Percentiles rank a stretch among this genome's conserved stretches.
These are phyloP conservation scores for Arctia plantaginis DNA, from an alignment of 2,888 invertebrate species.

Conservation along the genomic window DNA sequence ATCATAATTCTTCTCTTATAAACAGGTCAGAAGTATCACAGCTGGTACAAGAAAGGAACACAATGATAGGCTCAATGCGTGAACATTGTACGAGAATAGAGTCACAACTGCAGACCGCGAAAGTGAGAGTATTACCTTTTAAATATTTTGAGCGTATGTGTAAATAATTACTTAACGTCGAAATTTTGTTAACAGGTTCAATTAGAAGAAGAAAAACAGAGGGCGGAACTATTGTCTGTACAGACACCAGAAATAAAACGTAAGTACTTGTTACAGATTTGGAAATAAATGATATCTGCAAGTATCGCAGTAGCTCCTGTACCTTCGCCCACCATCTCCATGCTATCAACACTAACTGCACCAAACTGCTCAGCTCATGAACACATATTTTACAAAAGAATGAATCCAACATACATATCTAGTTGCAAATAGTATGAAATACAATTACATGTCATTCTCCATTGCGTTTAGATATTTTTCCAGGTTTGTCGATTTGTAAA, in stretches of 20 bases:
- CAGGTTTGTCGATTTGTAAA: too few relatives aligned
- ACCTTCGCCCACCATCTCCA: too few relatives aligned
- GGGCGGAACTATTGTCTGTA: slow-evolving; percentile 66
- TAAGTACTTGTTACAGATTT: slow-evolving; percentile 51
- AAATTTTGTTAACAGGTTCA: slow-evolving; percentile 62
- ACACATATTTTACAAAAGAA: background rate
- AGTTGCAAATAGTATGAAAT: too few relatives aligned
- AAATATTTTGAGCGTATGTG: background rate
- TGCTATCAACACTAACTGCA: background rate
- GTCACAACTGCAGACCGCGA: slow-evolving; percentile 69
- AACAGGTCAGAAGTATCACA: slow-evolving; percentile 73
- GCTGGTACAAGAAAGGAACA: slow-evolving; percentile 77
- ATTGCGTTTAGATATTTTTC: too few relatives aligned
- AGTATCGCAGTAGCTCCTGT: too few relatives aligned
- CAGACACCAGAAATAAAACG: slow-evolving; percentile 81
- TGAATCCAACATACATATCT: background rate
- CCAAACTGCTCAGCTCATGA: background rate
- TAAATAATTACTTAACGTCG: background rate
- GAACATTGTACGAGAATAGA: slow-evolving; percentile 77
- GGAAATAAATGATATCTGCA: too few relatives aligned
- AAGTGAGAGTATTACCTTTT: slow-evolving; percentile 56
- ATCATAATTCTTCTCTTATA: background rate
- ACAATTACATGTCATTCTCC: too few relatives aligned
- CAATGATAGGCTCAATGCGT: slow-evolving; percentile 76
- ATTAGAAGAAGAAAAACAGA: slow-evolving; percentile 76